phyloP scores from a whole-genome alignment of 2,888 invertebrate genomes.

The Phengaris arion region DNA sequence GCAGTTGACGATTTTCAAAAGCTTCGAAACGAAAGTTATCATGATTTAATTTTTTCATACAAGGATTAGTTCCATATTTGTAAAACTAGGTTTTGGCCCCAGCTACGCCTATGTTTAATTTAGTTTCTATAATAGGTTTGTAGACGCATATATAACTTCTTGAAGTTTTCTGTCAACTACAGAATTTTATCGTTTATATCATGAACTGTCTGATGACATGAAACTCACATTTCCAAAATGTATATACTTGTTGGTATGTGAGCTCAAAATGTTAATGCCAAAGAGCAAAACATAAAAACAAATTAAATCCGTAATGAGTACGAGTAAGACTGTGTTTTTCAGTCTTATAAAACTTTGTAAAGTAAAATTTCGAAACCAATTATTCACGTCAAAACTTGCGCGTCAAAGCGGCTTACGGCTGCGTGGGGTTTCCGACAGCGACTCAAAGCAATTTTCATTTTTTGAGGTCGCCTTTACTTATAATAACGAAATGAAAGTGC shows the following conservation, averaged over 20 bases:
- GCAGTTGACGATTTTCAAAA: too few relatives aligned
- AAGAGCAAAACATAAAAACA: neutral
- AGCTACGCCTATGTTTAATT: too few relatives aligned
- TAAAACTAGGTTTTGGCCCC: too few relatives aligned
- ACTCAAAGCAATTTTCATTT: slow-evolving; percentile 25
- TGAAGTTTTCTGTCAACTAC: too few relatives aligned
- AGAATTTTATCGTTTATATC: too few relatives aligned
- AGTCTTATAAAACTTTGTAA: slow-evolving; percentile 18
- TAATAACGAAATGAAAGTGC: slow-evolving; percentile 3
- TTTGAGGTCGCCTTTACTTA: slow-evolving; percentile 24
- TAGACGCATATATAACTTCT: too few relatives aligned
- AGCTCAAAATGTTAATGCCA: neutral
- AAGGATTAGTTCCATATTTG: neutral
- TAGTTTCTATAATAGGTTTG: too few relatives aligned
- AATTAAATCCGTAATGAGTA: neutral
- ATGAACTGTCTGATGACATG: too few relatives aligned
- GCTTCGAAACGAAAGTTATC: neutral
- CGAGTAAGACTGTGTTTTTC: neutral
- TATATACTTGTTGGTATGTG: too few relatives aligned
- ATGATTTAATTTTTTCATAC: too few relatives aligned
- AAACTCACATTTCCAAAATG: too few relatives aligned
- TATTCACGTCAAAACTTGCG: slow-evolving; percentile 25
- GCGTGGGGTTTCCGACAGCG: slow-evolving; percentile 15
- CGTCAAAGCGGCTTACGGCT: slow-evolving; percentile 22
- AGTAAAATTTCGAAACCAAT: slow-evolving; percentile 23